phyloP scores from a whole-genome alignment of 2,113 vertebrate genomes.

The Tetrao urogallus region DNA sequence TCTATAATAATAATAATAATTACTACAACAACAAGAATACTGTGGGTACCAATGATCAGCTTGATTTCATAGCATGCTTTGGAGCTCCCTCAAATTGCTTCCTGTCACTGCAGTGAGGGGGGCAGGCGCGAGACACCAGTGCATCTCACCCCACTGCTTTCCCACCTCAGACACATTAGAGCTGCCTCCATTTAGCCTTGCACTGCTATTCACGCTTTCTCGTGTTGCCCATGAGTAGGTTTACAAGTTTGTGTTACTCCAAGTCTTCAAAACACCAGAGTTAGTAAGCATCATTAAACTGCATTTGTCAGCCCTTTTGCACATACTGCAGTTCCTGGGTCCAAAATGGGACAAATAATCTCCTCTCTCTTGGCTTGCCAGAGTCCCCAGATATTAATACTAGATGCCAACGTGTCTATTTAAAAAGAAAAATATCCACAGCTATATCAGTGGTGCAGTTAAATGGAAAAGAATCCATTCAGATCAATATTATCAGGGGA shows the following conservation, averaged over 20 bases:
- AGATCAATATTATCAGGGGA: conserved; percentile 37
- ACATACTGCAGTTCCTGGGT: background rate
- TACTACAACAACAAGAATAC: background rate
- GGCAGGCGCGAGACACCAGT: background rate
- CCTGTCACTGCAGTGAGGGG: fast-evolving
- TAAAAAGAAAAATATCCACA: conserved; percentile 39
- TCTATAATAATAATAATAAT: background rate
- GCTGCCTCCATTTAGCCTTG: background rate
- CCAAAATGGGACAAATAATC: background rate
- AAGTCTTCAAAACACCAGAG: background rate
- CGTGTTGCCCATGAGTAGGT: background rate
- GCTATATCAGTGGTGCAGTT: background rate
- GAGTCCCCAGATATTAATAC: background rate
- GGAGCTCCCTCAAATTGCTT: background rate
- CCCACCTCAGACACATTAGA: background rate
- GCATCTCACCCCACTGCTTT: background rate
- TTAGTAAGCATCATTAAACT: background rate
- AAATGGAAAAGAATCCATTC: conserved; percentile 46
- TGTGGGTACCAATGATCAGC: fast-evolving
- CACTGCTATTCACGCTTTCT: background rate
- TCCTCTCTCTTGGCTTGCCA: background rate
- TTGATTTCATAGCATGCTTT: background rate
- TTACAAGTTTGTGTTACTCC: background rate
- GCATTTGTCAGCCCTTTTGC: conserved; percentile 1
- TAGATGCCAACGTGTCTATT: background rate